Evolutionary conservation across 2,888 invertebrate genomes (phyloP), one percentile per base, ranked within the genome.

Genomic region (Pseudococcus viburni): DNA sequence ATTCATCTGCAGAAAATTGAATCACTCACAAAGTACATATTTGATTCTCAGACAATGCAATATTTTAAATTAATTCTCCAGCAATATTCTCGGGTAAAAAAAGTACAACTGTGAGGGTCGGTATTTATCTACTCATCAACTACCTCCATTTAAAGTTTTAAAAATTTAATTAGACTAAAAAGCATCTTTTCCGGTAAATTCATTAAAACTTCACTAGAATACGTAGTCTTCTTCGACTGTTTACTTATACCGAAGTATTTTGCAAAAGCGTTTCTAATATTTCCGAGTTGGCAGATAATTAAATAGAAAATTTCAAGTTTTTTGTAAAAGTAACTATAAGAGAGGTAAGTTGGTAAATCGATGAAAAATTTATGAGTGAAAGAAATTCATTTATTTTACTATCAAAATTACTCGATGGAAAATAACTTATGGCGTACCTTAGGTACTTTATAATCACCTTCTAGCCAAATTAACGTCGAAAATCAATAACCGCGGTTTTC

Each of bases 151-250:
- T 73, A 73, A 73, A 73, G 33, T 73, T 73, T 33, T 73, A 33
- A 73, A 73, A 73, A 73, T 73, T 73, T 73, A 73, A 73, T 73
- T 73, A 73, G 33, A 33, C 73, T 73, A 73, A 73, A 73, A 73
- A 73, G 73, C 33, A 73, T 73, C 33, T 33, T 33, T 33, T 39
- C 73, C 73, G 26, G 73, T 73, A 33, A 73, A 73, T 73, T 73
- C 73, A 73, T 73, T 33, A 33, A 73, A 73, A 73, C 73, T 73
- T 73, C 33, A 73, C 33, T 33, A 39, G 73, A 73, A 73, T 39
- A 5, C 11, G 33, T 12, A 73, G 33, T 33, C 19, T 33, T 73
- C 33, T 33, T 42, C 42, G 73, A 39, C 73, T 73, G 73, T 73
- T 73, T 73, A 73, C 73, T 73, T 73, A 73, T 33, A 33, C 26